phyloP scores from a whole-genome alignment of 2,113 vertebrate genomes.

The Ceyx cyanopectus region DNA sequence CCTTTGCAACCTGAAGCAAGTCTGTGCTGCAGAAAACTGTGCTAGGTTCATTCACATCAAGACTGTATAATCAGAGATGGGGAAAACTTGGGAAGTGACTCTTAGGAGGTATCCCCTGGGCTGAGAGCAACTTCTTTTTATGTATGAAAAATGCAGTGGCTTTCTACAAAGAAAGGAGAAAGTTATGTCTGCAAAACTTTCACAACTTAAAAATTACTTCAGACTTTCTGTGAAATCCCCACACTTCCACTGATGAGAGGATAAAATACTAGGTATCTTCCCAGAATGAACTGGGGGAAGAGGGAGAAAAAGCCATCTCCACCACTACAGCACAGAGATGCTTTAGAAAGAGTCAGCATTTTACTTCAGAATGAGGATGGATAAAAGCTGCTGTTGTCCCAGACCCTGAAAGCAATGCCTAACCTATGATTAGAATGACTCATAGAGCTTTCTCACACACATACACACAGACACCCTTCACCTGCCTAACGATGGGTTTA shows the following conservation, averaged over 20 bases:
- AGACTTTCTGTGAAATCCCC: conserved; percentile 10
- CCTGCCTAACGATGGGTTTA: neutral
- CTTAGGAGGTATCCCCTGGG: conserved; percentile 4
- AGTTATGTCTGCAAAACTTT: conserved; percentile 33
- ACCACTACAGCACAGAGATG: neutral
- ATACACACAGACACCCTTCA: neutral
- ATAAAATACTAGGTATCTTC: neutral
- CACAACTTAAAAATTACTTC: conserved; percentile 20
- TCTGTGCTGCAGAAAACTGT: neutral
- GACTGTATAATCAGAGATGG: conserved; percentile 12
- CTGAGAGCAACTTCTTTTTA: conserved; percentile 14
- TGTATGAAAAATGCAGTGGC: conserved; percentile 23
- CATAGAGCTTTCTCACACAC: neutral
- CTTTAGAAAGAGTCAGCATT: neutral
- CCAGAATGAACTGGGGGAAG: neutral
- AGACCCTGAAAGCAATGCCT: neutral
- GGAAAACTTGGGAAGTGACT: conserved; percentile 26
- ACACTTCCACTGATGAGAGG: neutral
- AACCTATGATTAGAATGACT: neutral
- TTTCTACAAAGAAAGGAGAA: conserved; percentile 15
- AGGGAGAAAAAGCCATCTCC: neutral
- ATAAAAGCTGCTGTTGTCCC: neutral
- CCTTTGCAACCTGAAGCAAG: conserved; percentile 14
- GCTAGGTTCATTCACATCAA: conserved; percentile 7
- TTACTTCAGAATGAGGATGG: neutral